Evolutionary conservation across 2,797 vertebrate species (phyloP).

Genomic region (Acrossocheilus wenchowensis): DNA sequence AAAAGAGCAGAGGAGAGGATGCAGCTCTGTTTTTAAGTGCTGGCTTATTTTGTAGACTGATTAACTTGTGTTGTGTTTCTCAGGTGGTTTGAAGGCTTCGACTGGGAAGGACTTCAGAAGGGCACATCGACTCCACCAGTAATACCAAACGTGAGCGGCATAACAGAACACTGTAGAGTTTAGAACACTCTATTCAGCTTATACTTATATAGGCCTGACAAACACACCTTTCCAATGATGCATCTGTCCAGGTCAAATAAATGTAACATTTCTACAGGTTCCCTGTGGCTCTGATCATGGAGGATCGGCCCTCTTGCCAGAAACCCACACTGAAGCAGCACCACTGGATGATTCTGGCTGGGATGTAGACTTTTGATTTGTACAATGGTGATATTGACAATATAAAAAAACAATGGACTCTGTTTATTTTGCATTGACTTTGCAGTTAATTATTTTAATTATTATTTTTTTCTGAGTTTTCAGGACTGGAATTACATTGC

Average conservation of each 20-base stretch:
- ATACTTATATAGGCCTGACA: neutral
- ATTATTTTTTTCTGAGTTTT: neutral
- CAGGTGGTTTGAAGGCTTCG: conserved; percentile 83
- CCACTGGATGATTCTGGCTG: conserved; percentile 69
- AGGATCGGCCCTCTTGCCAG: conserved; percentile 59
- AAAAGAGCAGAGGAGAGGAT: neutral
- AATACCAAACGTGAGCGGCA: conserved; percentile 74
- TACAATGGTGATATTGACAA: neutral
- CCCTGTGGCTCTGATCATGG: conserved; percentile 60
- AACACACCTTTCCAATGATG: neutral
- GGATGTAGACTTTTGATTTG: conserved; percentile 77
- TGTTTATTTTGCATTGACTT: neutral
- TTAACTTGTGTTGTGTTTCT: conserved; percentile 38
- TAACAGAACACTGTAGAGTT: conserved; percentile 4
- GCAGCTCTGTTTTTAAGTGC: conserved; percentile 17
- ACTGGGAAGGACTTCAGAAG: conserved; percentile 77
- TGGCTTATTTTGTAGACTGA: conserved; percentile 43
- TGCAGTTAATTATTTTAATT: neutral
- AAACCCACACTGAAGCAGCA: conserved; percentile 58
- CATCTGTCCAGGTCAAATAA: conserved; percentile 60
- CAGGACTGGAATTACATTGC: neutral
- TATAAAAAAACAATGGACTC: neutral
- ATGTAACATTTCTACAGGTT: conserved; percentile 53
- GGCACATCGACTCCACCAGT: conserved; percentile 71
- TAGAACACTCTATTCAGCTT: neutral